phyloP scores from a whole-genome alignment of 2,888 invertebrate genomes.

The Eristalis arbustorum region DNA sequence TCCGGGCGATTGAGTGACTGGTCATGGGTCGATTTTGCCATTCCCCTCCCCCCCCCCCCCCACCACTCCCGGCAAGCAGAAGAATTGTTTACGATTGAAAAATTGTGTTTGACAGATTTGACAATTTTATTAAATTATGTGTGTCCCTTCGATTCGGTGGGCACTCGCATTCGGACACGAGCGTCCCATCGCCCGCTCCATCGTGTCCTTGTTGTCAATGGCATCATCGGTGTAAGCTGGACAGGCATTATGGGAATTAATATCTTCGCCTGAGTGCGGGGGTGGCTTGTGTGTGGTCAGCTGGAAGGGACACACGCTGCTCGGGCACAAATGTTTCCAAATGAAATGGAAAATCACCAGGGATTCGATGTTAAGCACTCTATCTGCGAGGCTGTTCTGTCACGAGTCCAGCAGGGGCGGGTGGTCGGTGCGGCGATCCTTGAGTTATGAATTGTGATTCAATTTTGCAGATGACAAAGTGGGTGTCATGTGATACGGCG shows the following conservation, averaged over 20 bases:
- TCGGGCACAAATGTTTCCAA: constrained; percentile 53
- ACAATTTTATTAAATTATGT: constrained; percentile 69
- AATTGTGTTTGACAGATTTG: constrained; percentile 66
- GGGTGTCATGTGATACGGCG: constrained; percentile 52
- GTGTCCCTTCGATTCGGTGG: constrained; percentile 50
- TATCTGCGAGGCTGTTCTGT: constrained; percentile 40
- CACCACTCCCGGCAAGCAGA: not conserved
- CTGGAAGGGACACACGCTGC: constrained; percentile 36
- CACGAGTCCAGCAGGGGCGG: constrained; percentile 39
- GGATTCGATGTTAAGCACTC: constrained; percentile 64
- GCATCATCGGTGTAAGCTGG: constrained; percentile 31
- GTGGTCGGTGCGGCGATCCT: constrained; percentile 54
- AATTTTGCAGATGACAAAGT: constrained; percentile 61
- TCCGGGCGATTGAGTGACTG: not conserved
- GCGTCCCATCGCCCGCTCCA: constrained; percentile 7
- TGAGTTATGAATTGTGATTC: constrained; percentile 68
- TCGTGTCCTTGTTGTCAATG: constrained; percentile 10
- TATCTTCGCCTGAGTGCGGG: constrained; percentile 38
- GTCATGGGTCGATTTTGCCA: not conserved
- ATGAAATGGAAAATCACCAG: constrained; percentile 69
- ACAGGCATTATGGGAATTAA: constrained; percentile 66
- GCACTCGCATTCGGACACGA: constrained; percentile 47
- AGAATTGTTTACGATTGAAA: constrained; percentile 58
- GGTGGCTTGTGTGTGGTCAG: constrained; percentile 23
- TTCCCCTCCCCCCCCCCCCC: no score